Evolutionary conservation across 2,797 vertebrate species (phyloP).

Genomic region (Rhabdophis nuchalis): DNA sequence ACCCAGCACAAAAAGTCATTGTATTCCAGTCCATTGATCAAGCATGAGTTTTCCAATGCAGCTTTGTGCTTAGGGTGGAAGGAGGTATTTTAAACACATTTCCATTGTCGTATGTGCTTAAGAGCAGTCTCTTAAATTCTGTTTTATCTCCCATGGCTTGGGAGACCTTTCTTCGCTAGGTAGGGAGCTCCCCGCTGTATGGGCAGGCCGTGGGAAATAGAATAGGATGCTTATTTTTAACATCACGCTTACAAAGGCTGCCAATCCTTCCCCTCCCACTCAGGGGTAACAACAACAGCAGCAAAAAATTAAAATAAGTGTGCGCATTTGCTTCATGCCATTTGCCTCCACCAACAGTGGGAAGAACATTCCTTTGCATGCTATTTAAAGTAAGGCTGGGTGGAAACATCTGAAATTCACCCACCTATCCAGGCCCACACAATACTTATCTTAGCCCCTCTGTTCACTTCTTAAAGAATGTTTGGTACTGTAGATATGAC

Average conservation of each 20-base stretch:
- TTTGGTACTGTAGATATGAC: background rate
- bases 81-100: background rate
- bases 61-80: background rate
- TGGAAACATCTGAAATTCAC: background rate
- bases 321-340: background rate
- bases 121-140: background rate
- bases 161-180: background rate
- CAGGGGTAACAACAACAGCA: background rate
- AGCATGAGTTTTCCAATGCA: background rate
- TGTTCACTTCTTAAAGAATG: background rate
- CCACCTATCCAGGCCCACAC: background rate
- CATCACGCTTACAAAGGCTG: background rate
- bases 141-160: background rate
- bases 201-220: background rate
- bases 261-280: background rate
- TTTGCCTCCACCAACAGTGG: background rate
- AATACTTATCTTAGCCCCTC: background rate
- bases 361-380: background rate
- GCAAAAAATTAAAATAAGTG: background rate
- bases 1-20: background rate
- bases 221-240: background rate
- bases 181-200: background rate
- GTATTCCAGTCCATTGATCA: background rate
- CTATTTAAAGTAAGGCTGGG: background rate
- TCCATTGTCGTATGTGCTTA: background rate